phyloP scores from a whole-genome alignment of 2,888 invertebrate species.

The Priocnemis perturbator region DNA sequence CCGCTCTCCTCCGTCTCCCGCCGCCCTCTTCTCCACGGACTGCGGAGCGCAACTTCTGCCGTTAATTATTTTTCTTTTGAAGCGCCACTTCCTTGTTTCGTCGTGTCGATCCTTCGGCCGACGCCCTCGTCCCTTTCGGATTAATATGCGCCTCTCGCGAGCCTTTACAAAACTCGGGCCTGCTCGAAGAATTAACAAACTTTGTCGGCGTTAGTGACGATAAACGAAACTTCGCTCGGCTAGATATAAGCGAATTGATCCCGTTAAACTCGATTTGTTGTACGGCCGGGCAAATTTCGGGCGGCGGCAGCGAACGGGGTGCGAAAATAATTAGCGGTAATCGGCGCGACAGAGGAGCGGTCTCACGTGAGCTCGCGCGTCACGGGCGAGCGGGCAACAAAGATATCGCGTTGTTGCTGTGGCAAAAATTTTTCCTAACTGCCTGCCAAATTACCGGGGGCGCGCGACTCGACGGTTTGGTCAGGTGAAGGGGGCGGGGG shows the following conservation, averaged over 20 bases:
- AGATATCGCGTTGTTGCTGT: constrained; percentile 6
- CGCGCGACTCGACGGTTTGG: not conserved
- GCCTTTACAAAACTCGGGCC: no score
- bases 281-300: no score
- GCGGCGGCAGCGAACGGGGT: not conserved
- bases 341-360: constrained; percentile 13
- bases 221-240: no score
- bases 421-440: constrained; percentile 5
- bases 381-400: not conserved
- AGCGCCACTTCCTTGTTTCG: not conserved
- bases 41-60: constrained; percentile 31
- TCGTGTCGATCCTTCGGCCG: no score
- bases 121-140: no score
- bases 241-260: no score
- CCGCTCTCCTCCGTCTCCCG: constrained; percentile 13
- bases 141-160: no score
- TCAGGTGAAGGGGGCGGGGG: not conserved
- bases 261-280: no score
- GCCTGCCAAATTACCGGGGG: not conserved
- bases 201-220: no score
- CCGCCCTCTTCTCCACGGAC: not conserved
- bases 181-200: no score
- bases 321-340: constrained; percentile 41
- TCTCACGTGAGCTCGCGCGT: constrained; percentile 11
- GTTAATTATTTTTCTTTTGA: constrained; percentile 51